Evolutionary conservation across 2,113 vertebrate species (phyloP), one percentile per base, ranked within the genome.

Genomic region (Stictonetta naevosa): DNA sequence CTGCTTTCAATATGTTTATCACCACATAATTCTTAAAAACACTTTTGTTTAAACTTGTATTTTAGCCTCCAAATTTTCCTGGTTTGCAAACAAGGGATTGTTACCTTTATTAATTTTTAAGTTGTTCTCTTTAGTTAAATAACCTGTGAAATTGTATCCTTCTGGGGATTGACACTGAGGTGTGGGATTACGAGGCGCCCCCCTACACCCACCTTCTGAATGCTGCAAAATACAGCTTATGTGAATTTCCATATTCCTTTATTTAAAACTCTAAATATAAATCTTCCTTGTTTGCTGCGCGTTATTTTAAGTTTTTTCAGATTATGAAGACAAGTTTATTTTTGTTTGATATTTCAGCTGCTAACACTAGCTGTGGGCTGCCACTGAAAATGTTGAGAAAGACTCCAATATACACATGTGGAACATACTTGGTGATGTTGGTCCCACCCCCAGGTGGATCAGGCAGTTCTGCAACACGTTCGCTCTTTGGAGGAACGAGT

Each of bases 361-460:
- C 99, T 56, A 99, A 99, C 96, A 99, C 99, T 4, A 99, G 99
- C 96, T 99, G 99, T 94, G 99, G 99, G 76, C 98, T 99, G 42
- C 99, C 99, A 63, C 98, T 99, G 25, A 99, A 99, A 88, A 99
- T 99, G 89, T 97, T 99, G 29, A 98, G 99, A 79, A 99, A 98
- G 98, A 99, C 99, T 1, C 99, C 99, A 0, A 99, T 99, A 95
- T 99, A 99, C 77, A 99, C 99, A 1, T 99, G 99, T 90, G 99
- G 99, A 60, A 99, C 99, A 0, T 99, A 99, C 92, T 92, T 99
- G 94, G 99, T 99, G 93, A 99, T 99, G 99, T 93, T 99, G 96
- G 99, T 99, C n/a, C 99, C 99, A 1, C 98, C 99, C 46, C 99
- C 99, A 1, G 99, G 99, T 50, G 99, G 99, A 4, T 99, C 99